Conservation (phyloP, 2,113 vertebrate genomes). For the Herpetotheres cachinnans region DNA sequence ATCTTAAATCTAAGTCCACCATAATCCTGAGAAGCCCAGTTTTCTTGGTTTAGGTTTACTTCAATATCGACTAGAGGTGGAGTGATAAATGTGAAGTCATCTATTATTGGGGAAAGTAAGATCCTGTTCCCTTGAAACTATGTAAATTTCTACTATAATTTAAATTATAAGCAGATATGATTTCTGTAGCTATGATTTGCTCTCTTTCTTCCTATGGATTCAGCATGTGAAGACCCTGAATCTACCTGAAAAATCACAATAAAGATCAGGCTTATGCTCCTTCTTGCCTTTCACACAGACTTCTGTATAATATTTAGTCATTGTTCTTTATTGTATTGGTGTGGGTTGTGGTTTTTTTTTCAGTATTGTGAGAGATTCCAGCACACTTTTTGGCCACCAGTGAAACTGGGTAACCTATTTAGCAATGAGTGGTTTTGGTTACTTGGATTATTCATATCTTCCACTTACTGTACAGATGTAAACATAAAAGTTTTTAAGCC, state of each 20-base stretch:
- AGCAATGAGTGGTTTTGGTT: neutral
- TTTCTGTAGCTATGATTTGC: neutral
- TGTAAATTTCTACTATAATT: neutral
- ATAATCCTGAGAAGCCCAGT: neutral
- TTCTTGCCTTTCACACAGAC: neutral
- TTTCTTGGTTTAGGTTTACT: neutral
- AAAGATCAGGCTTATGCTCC: neutral
- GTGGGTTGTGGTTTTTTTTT: neutral
- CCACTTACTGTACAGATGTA: neutral
- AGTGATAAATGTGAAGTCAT: neutral
- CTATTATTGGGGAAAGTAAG: neutral
- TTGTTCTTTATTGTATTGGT: neutral
- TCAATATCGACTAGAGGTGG: neutral
- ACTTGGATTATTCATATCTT: neutral
- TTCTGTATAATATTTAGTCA: neutral
- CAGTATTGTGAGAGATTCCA: neutral
- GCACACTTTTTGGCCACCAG: neutral
- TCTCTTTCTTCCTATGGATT: neutral
- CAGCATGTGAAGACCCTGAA: neutral
- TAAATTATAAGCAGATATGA: neutral
- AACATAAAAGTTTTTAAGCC: neutral
- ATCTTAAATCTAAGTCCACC: neutral
- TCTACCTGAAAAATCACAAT: neutral
- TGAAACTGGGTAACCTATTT: neutral
- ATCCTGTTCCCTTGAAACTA: neutral